Percentiles rank a stretch among this genome's conserved stretches.
Conservation (phyloP, 1,140 invertebrate genomes). For the Hyphantria cunea region DNA sequence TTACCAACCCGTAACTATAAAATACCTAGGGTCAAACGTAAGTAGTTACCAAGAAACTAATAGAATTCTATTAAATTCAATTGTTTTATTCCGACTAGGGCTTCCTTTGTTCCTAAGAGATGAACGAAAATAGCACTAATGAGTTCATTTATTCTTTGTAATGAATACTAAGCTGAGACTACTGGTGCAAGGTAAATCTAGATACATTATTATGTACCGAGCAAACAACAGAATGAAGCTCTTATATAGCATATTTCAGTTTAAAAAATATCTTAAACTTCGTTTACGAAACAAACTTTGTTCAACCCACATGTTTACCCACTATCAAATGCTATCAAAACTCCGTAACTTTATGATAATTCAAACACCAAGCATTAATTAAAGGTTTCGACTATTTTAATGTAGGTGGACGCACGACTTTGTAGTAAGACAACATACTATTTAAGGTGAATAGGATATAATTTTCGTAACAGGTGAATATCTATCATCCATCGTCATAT, state of each 20-base stretch:
- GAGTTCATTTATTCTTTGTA: conserved; percentile 32
- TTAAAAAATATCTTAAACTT: conserved; percentile 27
- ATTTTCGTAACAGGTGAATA: conserved; percentile 33
- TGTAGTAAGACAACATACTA: conserved; percentile 62
- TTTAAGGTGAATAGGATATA: conserved; percentile 53
- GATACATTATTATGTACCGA: not conserved
- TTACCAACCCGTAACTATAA: not conserved
- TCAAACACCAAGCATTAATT: conserved; percentile 56
- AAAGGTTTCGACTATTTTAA: conserved; percentile 46
- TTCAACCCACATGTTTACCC: conserved; percentile 30
- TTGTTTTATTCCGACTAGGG: conserved; percentile 11
- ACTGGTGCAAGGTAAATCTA: conserved; percentile 18
- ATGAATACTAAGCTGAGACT: conserved; percentile 13
- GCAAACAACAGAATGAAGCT: conserved; percentile 22
- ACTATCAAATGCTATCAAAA: conserved; percentile 35
- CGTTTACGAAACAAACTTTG: conserved; percentile 28
- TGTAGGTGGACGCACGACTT: conserved; percentile 55
- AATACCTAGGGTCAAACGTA: not conserved
- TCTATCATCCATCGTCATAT: conserved; percentile 19
- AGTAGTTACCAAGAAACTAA: not conserved
- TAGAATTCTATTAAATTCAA: conserved; percentile 1
- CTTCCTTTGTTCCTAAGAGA: conserved; percentile 14
- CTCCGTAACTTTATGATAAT: conserved; percentile 60
- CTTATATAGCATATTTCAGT: conserved; percentile 12
- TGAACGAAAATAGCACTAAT: conserved; percentile 22